phyloP scores from a whole-genome alignment of 2,113 vertebrate species.

The Boulengeromyrus knoepffleri region DNA sequence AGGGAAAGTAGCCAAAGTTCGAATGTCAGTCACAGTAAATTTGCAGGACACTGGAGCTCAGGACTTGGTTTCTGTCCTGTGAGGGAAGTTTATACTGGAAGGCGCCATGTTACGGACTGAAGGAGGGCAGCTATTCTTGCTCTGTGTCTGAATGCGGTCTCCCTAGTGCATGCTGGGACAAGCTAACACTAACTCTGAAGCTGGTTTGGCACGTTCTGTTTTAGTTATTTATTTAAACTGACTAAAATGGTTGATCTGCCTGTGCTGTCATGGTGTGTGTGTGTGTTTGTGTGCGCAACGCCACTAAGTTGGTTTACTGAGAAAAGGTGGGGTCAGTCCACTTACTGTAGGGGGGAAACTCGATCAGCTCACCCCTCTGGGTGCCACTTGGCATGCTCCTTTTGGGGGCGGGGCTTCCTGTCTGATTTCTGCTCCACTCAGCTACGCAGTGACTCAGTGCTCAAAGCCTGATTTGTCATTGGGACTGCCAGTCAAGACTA shows the following conservation, averaged over 20 bases:
- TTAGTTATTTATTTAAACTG: not conserved
- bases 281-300: not conserved
- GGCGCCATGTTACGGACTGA: not conserved
- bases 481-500: not conserved
- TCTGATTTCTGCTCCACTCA: not conserved
- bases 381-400: not conserved
- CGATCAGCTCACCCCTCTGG: not conserved
- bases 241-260: not conserved
- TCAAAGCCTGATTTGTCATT: not conserved
- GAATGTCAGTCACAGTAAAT: not conserved
- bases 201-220: slow-evolving; percentile 21
- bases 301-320: not conserved
- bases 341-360: not conserved
- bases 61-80: not conserved
- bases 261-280: not conserved
- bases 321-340: not conserved
- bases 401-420: not conserved
- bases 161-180: slow-evolving; percentile 36
- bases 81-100: not conserved
- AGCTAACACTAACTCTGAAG: slow-evolving; percentile 29
- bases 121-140: slow-evolving; percentile 4
- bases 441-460: not conserved
- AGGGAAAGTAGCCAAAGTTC: not conserved
- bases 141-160: slow-evolving; percentile 16
- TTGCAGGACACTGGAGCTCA: not conserved